Evolutionary conservation across 2,113 vertebrate species (phyloP), one percentile per base, ranked within the genome.

Genomic region (Mesoclemmys tuberculata): DNA sequence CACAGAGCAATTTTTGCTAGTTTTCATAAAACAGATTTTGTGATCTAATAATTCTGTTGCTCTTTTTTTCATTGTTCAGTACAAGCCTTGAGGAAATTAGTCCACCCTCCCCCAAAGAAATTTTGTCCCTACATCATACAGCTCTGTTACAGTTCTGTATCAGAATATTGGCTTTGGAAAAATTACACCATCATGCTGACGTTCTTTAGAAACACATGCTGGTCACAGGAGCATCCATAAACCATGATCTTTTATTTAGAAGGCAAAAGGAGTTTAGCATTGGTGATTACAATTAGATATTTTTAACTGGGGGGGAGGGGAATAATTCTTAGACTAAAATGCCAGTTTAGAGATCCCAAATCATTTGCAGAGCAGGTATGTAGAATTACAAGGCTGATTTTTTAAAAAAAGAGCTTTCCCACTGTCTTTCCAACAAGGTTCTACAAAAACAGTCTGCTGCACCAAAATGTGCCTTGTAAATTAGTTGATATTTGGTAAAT

Each of bases 1-100:
- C 46, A 74, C 12, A 44, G 46, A 48, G 49, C 90, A 88, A 10
- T 84, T 90, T 74, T 51, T 84, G 16, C 44, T 82, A 11, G 26
- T 94, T 95, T 93, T 84, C 78, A 89, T 24, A 54, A 90, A 84
- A 61, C 74, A 81, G 44, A 61, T 18, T 9, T 92, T 84, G 75
- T 11, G 19, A 88, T 26, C 9, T 90, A 82, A 83, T 92, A 85
- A 49, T 93, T 96, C 85, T 38, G 22, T 24, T 55, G n/a, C 38
- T 86, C 29, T 85, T 94, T 92, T 44, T 91, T 95, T 91, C 21
- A 11, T 68, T 89, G 1, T 74, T 54, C 41, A 74, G 61, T 86
- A 19, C 38, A 94, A 91, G 35, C 52, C 1, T 49, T 3, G 12
- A 89, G n/a, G 49, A 87, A 90, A 89, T 14, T 5, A 41, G 8